Percentiles rank a stretch among this genome's conserved stretches.
phyloP scores from a whole-genome alignment of 2,113 vertebrate species.

The Paraplagusia blochii region DNA sequence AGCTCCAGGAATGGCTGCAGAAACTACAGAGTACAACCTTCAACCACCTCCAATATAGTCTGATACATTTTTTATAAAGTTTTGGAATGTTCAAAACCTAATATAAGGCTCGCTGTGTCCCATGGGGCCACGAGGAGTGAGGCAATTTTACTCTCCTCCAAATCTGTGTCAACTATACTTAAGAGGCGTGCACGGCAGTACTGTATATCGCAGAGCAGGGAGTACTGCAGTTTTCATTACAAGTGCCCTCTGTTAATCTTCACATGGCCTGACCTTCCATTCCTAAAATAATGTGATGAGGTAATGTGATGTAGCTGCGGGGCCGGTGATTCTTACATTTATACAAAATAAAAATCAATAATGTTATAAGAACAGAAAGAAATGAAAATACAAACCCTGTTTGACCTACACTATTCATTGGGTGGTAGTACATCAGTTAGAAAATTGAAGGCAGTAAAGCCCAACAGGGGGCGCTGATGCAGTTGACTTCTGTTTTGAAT shows the following conservation, averaged over 20 bases:
- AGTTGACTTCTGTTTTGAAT: no score
- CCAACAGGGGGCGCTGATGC: no score
- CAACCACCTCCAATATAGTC: slow-evolving; percentile 33
- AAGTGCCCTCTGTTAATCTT: slow-evolving; percentile 26
- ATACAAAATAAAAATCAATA: not conserved
- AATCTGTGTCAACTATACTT: slow-evolving; percentile 41
- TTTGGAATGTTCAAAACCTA: slow-evolving; percentile 41
- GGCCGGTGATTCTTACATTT: not conserved
- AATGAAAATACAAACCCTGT: no score
- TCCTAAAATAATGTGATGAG: not conserved
- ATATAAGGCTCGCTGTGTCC: slow-evolving; percentile 38
- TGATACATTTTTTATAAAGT: slow-evolving; percentile 45
- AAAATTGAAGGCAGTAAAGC: no score
- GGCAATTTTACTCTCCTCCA: slow-evolving; percentile 37
- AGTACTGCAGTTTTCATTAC: slow-evolving; percentile 47
- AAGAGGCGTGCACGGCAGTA: slow-evolving; percentile 34
- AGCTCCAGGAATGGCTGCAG: no score
- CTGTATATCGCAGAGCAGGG: slow-evolving; percentile 23
- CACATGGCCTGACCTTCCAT: slow-evolving; percentile 18
- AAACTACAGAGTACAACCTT: slow-evolving; percentile 11
- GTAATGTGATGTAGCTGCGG: no score
- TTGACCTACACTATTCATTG: no score
- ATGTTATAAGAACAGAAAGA: no score
- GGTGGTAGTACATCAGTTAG: no score
- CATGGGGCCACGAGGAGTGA: slow-evolving; percentile 20